Evolutionary conservation across 2,888 invertebrate genomes (phyloP), one percentile per base, ranked within the genome.

Genomic region (Ormyrus pomaceus): DNA sequence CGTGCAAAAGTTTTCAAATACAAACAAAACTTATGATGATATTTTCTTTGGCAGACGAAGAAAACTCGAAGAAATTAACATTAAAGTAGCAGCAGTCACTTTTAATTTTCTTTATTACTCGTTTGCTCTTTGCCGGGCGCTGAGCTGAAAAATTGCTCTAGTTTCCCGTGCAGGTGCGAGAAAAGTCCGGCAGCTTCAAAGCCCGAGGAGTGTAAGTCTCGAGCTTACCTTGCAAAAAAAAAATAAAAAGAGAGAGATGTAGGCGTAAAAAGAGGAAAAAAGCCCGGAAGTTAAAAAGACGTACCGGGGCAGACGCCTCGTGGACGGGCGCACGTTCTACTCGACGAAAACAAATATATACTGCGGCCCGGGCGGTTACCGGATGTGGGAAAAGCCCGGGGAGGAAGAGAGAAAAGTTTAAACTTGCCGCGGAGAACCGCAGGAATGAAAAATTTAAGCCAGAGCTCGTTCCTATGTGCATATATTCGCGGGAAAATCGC

Each of bases 401-500:
- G 34, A 34, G 34, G 34, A 34, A 34, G 34, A 10, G 34, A 46
- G 56, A 56, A n/a, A 65, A 74, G 19, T 74, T 65, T 65, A 74
- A 74, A 50, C 65, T 74, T 46, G 9, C 48, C 65, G 55, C 6
- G 46, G 6, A 64, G 62, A 73, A 46, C 72, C 45, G 55, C 72
- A n/a, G 62, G 74, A 74, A 74, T 74, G 74, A 65, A 74, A 74
- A 74, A 65, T 74, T 66, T 50, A 74, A 74, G 55, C 62, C 34
- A 6, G n/a, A 34, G 13, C 19, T 53, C 48, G 6, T 11, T 62
- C 34, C 6, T 34, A 34, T 6, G 11, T 19, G 6, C 9, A 58
- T 9, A 46, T 45, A 5, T n/a, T 5, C 8, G 10, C 56, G 34
- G 46, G 45, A 10, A 73, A 64, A 70, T 64, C 64, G 53, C 64